These are phyloP conservation scores for Scaptomyza reducta DNA, from an alignment of 2,888 invertebrate genomes.

Conservation along the genomic window DNA sequence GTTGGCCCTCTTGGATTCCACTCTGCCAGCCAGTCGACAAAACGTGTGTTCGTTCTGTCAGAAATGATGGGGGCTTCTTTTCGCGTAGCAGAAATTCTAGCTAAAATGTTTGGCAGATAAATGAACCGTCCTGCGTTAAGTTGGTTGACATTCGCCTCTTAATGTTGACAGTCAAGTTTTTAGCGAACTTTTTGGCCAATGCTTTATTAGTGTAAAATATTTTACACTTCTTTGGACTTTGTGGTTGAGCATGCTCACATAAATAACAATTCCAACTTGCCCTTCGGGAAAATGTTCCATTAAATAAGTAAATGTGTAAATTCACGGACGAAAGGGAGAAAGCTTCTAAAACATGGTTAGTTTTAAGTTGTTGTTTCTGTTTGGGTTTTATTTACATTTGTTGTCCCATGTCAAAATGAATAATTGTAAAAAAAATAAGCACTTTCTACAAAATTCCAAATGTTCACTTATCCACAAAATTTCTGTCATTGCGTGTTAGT, in stretches of 20 bases:
- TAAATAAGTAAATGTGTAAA: constrained; percentile 55
- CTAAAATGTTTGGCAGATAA: constrained; percentile 21
- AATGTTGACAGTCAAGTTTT: constrained; percentile 3
- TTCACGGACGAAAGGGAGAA: background rate
- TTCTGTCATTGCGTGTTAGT: constrained; percentile 5
- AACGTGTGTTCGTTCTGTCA: constrained; percentile 21
- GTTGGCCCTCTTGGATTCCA: background rate
- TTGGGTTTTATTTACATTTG: constrained; percentile 19
- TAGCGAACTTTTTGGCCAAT: constrained; percentile 9
- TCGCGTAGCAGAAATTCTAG: constrained; percentile 34
- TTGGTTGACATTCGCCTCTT: constrained; percentile 14
- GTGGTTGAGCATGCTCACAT: constrained; percentile 34
- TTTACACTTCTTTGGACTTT: constrained; percentile 58
- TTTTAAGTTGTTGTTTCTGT: constrained; percentile 17
- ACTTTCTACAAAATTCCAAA: constrained; percentile 19
- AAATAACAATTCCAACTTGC: constrained; percentile 51
- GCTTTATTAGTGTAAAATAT: constrained; percentile 61
- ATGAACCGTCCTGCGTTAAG: constrained; percentile 30
- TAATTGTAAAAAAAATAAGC: constrained; percentile 30
- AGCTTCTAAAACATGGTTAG: constrained; percentile 43
- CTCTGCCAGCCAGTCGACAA: background rate
- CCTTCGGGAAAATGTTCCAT: constrained; percentile 48
- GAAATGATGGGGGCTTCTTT: constrained; percentile 29
- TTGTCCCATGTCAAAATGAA: constrained; percentile 37
- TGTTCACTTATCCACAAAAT: constrained; percentile 14